Conservation (phyloP, 1,140 invertebrate species). For the Zophobas atratus region DNA sequence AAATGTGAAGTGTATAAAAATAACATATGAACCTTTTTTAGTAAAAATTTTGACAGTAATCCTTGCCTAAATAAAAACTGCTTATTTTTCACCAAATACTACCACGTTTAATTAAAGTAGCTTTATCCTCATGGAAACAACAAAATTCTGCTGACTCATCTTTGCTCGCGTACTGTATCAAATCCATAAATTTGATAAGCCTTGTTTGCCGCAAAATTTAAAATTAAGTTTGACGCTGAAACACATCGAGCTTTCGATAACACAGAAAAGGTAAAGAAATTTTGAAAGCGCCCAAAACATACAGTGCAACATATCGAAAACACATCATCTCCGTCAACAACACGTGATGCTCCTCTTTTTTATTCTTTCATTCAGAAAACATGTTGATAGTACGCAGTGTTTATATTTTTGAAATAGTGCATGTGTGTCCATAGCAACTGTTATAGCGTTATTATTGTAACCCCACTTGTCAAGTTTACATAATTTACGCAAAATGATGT, state of each 20-base stretch:
- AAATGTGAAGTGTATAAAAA: too few species aligned
- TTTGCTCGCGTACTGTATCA: too few species aligned
- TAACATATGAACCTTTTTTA: too few species aligned
- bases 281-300: not conserved
- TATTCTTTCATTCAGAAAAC: slow-evolving; percentile 32
- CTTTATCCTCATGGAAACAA: slow-evolving; percentile 27
- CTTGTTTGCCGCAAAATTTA: not conserved
- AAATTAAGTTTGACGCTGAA: not conserved
- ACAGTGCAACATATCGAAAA: not conserved
- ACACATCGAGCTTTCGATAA: too few species aligned
- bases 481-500: slow-evolving; percentile 40
- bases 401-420: not conserved
- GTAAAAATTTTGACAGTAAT: too few species aligned
- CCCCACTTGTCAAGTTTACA: slow-evolving; percentile 20
- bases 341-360: slow-evolving; percentile 19
- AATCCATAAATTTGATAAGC: slow-evolving; percentile 9
- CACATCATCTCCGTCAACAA: not conserved
- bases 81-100: too few species aligned
- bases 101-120: not conserved
- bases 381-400: slow-evolving; percentile 24
- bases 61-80: too few species aligned
- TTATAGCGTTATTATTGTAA: slow-evolving; percentile 29
- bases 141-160: slow-evolving; percentile 1
- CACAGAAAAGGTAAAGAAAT: not conserved
- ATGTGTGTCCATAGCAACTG: slow-evolving; percentile 18